Conservation (phyloP, 2,113 vertebrate genomes). For the Lepisosteus osseus region DNA sequence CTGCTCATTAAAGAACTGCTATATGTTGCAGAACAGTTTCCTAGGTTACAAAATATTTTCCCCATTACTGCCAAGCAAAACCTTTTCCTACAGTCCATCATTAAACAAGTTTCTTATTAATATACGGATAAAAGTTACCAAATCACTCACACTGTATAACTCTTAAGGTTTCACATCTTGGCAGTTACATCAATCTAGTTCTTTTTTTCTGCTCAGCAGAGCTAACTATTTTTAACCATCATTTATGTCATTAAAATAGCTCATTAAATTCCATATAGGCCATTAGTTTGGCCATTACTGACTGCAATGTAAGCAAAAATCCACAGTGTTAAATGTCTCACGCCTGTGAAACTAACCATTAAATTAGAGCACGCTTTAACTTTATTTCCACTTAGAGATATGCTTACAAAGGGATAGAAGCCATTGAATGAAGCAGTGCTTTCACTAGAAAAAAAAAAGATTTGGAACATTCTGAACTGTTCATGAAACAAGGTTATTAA, state of each 20-base stretch:
- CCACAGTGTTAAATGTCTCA: background rate
- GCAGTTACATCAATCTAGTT: background rate
- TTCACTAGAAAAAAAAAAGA: background rate
- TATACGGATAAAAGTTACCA: background rate
- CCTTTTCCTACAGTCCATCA: too few species aligned
- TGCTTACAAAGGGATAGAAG: background rate
- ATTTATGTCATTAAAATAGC: slow-evolving; percentile 9
- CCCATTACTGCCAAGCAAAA: too few species aligned
- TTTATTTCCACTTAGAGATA: background rate
- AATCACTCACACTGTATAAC: background rate
- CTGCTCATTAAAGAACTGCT: too few species aligned
- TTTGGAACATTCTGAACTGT: too few species aligned
- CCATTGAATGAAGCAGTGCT: background rate
- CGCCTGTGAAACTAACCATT: background rate
- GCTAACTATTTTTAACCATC: slow-evolving; percentile 5
- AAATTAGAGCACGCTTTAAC: background rate
- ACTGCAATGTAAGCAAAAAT: slow-evolving; percentile 7
- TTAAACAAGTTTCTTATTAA: background rate
- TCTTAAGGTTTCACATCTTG: slow-evolving; percentile 4
- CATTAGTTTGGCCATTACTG: slow-evolving; percentile 14
- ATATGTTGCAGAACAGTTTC: too few species aligned
- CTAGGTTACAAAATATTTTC: too few species aligned
- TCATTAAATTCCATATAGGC: slow-evolving; percentile 15
- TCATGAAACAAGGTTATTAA: too few species aligned
- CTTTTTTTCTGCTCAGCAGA: background rate